Evolutionary conservation across 2,888 invertebrate species (phyloP).

Genomic region (Pomacea canaliculata): DNA sequence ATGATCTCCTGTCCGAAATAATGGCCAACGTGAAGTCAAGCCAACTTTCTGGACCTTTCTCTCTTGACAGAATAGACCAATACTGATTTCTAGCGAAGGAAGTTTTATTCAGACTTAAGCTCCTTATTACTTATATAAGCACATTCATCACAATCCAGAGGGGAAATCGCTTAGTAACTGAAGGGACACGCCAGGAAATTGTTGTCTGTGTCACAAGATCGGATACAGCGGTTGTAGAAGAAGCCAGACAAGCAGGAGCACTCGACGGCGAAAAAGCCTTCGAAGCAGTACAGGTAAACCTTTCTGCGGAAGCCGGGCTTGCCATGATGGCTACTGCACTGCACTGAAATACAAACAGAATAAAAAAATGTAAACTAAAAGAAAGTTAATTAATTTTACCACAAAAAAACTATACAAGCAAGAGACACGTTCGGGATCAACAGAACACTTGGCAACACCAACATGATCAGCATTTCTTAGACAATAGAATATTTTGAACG

Average conservation of each 20-base stretch:
- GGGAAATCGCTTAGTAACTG: constrained; percentile 2
- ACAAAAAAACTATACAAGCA: background rate
- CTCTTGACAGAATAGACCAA: too few relatives aligned
- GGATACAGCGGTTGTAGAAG: constrained; percentile 32
- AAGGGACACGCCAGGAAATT: constrained; percentile 31
- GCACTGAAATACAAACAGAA: constrained; percentile 17
- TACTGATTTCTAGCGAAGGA: too few relatives aligned
- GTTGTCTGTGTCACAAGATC: constrained; percentile 26
- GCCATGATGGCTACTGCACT: constrained; percentile 25
- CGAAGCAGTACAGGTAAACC: constrained; percentile 33
- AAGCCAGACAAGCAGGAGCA: constrained; percentile 31
- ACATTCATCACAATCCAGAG: background rate
- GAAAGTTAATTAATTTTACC: background rate
- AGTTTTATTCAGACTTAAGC: too few relatives aligned
- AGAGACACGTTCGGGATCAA: too few relatives aligned
- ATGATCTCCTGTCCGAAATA: too few relatives aligned
- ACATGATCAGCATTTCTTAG: too few relatives aligned
- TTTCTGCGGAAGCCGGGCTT: constrained; percentile 20
- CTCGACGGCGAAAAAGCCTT: constrained; percentile 34
- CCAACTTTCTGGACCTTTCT: too few relatives aligned
- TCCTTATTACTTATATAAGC: too few relatives aligned
- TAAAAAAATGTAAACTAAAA: background rate
- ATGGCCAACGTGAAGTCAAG: too few relatives aligned
- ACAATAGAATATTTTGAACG: too few relatives aligned
- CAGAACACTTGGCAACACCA: too few relatives aligned